Evolutionary conservation across 2,113 vertebrate species (phyloP).

Genomic region (Narcine bancroftii): DNA sequence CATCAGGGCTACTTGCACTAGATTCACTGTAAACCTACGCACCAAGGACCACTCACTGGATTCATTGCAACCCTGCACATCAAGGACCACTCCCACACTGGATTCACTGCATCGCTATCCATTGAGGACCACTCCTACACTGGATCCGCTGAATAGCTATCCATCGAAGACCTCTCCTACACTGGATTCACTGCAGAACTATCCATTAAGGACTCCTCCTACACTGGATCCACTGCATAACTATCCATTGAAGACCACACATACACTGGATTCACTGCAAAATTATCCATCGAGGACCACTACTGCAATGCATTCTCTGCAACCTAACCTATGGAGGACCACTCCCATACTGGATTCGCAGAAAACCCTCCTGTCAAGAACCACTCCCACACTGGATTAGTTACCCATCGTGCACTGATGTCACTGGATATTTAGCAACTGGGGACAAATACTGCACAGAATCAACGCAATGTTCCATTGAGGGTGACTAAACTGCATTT

Average conservation of each 20-base stretch:
- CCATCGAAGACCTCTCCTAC: background rate
- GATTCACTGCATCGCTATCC: background rate
- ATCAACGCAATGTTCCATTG: too few relatives aligned
- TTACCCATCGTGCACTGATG: too few relatives aligned
- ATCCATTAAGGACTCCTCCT: background rate
- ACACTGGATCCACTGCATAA: background rate
- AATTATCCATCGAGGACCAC: background rate
- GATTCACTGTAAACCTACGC: background rate
- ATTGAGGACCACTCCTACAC: background rate
- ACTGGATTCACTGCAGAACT: background rate
- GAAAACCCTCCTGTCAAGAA: too few relatives aligned
- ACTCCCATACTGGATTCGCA: background rate
- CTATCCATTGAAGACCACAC: background rate
- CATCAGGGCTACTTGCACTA: background rate
- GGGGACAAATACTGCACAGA: too few relatives aligned
- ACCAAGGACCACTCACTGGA: background rate
- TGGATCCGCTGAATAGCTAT: background rate
- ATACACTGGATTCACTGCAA: background rate
- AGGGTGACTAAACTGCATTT: too few relatives aligned
- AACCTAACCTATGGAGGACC: background rate
- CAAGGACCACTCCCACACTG: background rate
- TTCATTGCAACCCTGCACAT: background rate
- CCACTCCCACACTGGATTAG: too few relatives aligned
- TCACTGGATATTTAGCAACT: too few relatives aligned
- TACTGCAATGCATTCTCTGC: background rate